phyloP scores from a whole-genome alignment of 2,113 vertebrate species.

The Nyctereutes procyonoides region DNA sequence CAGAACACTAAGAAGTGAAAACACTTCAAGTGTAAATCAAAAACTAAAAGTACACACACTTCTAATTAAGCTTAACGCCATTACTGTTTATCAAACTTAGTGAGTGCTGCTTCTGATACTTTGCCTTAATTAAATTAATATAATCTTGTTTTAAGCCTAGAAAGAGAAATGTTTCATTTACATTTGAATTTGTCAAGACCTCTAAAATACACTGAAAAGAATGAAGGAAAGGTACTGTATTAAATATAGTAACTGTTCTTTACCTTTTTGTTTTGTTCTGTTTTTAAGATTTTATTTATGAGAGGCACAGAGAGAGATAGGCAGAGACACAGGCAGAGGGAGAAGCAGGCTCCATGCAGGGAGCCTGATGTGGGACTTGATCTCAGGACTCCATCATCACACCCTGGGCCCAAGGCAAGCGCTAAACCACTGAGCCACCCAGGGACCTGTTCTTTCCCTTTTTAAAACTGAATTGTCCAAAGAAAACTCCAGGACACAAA shows the following conservation, averaged over 20 bases:
- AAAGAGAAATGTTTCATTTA: constrained; percentile 46
- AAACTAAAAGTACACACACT: neutral
- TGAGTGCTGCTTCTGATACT: neutral
- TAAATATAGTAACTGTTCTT: neutral
- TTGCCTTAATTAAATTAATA: constrained; percentile 8
- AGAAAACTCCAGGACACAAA: constrained; percentile 10
- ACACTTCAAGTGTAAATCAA: neutral
- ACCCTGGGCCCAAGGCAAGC: no score
- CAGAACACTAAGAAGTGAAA: neutral
- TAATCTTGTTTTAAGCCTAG: neutral
- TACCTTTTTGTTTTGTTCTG: neutral
- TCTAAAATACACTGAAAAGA: neutral
- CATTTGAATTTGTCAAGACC: neutral
- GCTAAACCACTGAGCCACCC: no score
- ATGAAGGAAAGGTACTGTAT: neutral
- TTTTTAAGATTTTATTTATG: no score
- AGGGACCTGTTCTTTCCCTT: neutral
- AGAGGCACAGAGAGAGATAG: no score
- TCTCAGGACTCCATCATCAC: no score
- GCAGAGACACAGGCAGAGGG: no score
- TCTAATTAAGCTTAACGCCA: neutral
- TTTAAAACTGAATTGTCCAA: neutral
- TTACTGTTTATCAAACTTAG: neutral
- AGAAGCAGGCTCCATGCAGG: no score
- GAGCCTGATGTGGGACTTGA: no score